Evolutionary conservation across 92 coral and sea anemone species (phyloP).

Genomic region (Porites divaricata): DNA sequence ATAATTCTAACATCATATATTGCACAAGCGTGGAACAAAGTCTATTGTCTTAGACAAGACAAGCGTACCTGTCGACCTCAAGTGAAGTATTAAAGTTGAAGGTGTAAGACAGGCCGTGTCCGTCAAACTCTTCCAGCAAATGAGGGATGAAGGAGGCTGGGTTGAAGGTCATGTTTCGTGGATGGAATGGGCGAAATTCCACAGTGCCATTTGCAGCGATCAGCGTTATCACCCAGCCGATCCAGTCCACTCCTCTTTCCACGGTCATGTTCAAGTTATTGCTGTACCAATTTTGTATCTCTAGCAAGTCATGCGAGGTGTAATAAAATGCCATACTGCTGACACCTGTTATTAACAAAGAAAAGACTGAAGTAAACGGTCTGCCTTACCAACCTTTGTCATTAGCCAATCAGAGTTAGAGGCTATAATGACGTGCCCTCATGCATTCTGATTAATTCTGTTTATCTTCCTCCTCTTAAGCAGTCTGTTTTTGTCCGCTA

Average conservation of each 20-base stretch:
- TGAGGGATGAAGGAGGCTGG: constrained; percentile 59
- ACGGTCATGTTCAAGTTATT: constrained; percentile 43
- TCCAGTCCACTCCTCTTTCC: constrained; percentile 9
- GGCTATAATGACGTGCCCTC: too few species aligned
- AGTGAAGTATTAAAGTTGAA: constrained; percentile 47
- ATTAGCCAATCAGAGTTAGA: too few species aligned
- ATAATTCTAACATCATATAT: too few species aligned
- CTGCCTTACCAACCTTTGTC: too few species aligned
- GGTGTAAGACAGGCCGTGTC: constrained; percentile 59
- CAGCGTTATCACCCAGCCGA: constrained; percentile 54
- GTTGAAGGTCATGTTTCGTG: constrained; percentile 29
- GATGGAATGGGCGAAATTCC: constrained; percentile 52
- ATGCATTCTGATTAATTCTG: too few species aligned
- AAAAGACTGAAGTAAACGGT: not conserved
- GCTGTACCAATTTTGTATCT: constrained; percentile 49
- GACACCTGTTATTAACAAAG: constrained; percentile 9
- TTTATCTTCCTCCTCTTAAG: too few species aligned
- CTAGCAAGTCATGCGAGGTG: constrained; percentile 26
- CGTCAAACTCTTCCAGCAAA: constrained; percentile 52
- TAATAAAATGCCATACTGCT: constrained; percentile 55
- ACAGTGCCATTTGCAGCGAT: constrained; percentile 53
- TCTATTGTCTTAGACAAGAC: not conserved
- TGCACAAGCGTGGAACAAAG: too few species aligned
- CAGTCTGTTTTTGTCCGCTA: too few species aligned
- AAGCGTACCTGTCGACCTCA: constrained; percentile 45